Base-by-base conservation (phyloP, 2,113 vertebrate genomes). In the Ellobius talpinus region DNA sequence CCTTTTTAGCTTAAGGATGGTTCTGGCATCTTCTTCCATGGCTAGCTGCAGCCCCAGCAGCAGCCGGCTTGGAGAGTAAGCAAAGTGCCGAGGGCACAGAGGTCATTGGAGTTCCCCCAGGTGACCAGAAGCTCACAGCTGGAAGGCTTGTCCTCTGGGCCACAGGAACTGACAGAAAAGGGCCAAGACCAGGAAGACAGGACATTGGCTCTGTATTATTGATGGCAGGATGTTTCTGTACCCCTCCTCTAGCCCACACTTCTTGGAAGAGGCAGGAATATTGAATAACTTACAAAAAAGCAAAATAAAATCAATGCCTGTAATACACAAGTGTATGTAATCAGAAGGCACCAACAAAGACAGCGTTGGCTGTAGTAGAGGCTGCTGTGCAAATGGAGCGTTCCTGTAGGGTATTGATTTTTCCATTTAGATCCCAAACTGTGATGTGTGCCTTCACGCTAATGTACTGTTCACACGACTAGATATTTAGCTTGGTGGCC, bases 1-100 rank as follows among this genome's bases (percentile, higher is more conserved):
- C 97, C 98, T 98, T 98, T 98, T 98, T 98, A 97, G 98, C 97
- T 98, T 96, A 61, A 97, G 98, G 97, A 92, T 97, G 94, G 77
- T 79, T 90, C 95, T 98, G 50, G 96, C 84, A 77, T 98, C 98
- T 98, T 98, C 89, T 92, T 96, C 89, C 6, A 6, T 91, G 72
- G 79, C 58, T 96, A 7, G 2, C 36, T 72, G 39, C 21, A 0
- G 70, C 74, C 87, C 85, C 94, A 36, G 0, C 55, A 89, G 87
- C 65, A 89, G 95, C n/a, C 79, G 78, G 63, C 84, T 82, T 94
- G 96, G 96, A 96, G 94, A 98, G 84, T 93, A 96, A 3, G 2
- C 97, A 96, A 92, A 96, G n/a, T 66, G 55, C 58, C 90, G 89
- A 68, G 96, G 90, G 7, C 77, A 61, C 90, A 97, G 95, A 11